These are phyloP conservation scores for Carcharodon carcharias DNA, from an alignment of 2,797 vertebrate species.

Conservation along the genomic window DNA sequence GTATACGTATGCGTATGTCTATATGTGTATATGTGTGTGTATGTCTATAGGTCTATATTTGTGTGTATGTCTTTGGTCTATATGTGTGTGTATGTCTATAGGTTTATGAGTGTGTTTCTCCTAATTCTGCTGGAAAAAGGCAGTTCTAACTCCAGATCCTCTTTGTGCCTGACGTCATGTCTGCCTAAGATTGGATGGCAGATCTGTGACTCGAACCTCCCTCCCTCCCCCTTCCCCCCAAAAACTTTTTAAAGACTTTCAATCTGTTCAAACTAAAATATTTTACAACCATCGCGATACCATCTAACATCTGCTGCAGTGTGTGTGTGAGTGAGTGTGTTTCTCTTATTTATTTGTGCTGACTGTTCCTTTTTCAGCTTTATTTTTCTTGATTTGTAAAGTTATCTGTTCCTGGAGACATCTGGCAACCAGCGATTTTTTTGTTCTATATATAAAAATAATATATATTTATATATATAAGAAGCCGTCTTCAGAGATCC, in stretches of 20 bases:
- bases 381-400: not conserved
- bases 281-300: slow-evolving; percentile 44
- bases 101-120: not conserved
- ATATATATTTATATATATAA: not conserved
- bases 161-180: slow-evolving; percentile 71
- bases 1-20: not conserved
- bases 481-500: not conserved
- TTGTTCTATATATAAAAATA: not conserved
- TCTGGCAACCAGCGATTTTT: not conserved
- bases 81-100: not conserved
- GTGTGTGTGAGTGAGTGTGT: slow-evolving; percentile 40
- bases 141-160: not conserved
- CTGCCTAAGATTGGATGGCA: slow-evolving; percentile 69
- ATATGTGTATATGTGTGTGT: not conserved
- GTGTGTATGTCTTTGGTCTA: not conserved
- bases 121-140: not conserved
- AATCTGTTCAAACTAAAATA: slow-evolving; percentile 44
- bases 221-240: slow-evolving; percentile 47
- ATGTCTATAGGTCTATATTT: not conserved
- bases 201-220: slow-evolving; percentile 53
- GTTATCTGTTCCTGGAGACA: not conserved
- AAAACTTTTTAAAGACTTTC: slow-evolving; percentile 64
- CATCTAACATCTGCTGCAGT: slow-evolving; percentile 51
- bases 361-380: not conserved
- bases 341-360: slow-evolving; percentile 38